Conservation (phyloP, 30 jellyfish, hydroid and myxozoan genomes). For the Cassiopea xamachana region DNA sequence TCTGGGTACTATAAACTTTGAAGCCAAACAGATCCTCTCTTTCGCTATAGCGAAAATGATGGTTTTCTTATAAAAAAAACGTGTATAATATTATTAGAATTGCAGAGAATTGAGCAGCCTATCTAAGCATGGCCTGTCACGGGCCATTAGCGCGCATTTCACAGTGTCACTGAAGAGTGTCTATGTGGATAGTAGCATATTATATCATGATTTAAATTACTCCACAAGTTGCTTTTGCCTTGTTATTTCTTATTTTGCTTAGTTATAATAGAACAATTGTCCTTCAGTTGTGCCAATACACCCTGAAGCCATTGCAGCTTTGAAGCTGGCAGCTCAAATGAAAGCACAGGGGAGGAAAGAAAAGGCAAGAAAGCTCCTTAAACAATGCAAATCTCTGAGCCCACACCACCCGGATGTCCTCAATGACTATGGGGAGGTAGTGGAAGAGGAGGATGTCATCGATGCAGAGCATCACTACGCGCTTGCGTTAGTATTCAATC, state of each 20-base stretch:
- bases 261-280: not conserved
- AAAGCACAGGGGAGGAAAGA: conserved; percentile 81
- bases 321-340: conserved; percentile 78
- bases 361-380: conserved; percentile 80
- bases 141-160: no score
- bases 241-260: not conserved
- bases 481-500: conserved; percentile 82
- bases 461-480: conserved; percentile 98
- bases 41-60: no score
- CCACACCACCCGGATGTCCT: conserved; percentile 96
- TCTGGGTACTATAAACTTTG: no score
- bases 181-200: no score
- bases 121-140: no score
- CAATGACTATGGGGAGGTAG: conserved; percentile 89
- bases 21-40: no score
- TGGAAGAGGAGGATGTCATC: conserved; percentile 85
- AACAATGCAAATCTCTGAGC: conserved; percentile 88
- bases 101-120: no score
- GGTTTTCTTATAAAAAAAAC: no score
- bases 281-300: conserved; percentile 65
- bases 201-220: no score
- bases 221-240: no score
- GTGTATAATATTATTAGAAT: no score
- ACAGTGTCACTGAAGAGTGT: no score
- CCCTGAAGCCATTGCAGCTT: conserved; percentile 78